phyloP scores from a whole-genome alignment of 1,140 invertebrate species.

The Argopecten irradians region DNA sequence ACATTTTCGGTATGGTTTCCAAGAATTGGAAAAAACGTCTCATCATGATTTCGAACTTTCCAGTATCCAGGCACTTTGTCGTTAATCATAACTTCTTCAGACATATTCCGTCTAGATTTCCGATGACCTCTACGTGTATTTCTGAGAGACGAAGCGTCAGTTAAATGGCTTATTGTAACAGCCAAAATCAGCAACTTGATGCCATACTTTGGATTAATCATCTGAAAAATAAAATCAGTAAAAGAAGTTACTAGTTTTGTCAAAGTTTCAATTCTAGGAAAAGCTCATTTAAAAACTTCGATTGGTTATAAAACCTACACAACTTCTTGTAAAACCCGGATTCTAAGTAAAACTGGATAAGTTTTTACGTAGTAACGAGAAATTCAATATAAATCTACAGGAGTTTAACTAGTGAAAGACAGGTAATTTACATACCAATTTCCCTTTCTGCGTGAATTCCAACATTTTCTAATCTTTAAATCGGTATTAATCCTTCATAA shows the following conservation, averaged over 20 bases:
- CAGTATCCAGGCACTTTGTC: not conserved
- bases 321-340: no score
- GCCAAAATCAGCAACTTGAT: not conserved
- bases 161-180: not conserved
- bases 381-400: no score
- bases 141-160: not conserved
- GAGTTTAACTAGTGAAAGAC: not conserved
- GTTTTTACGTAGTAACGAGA: no score
- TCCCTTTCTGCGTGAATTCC: not conserved
- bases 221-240: not conserved
- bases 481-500: not conserved
- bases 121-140: not conserved
- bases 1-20: constrained; percentile 3
- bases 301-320: no score
- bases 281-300: no score
- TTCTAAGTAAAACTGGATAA: no score
- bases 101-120: not conserved
- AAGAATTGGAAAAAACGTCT: not conserved
- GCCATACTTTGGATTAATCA: not conserved
- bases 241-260: not conserved
- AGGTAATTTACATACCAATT: not conserved
- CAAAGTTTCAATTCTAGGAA: no score
- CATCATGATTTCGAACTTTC: constrained; percentile 1
- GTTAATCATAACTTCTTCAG: not conserved
- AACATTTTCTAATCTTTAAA: not conserved